These are phyloP conservation scores for Octodon degus DNA, from an alignment of 2,113 vertebrate species.

Conservation along the genomic window DNA sequence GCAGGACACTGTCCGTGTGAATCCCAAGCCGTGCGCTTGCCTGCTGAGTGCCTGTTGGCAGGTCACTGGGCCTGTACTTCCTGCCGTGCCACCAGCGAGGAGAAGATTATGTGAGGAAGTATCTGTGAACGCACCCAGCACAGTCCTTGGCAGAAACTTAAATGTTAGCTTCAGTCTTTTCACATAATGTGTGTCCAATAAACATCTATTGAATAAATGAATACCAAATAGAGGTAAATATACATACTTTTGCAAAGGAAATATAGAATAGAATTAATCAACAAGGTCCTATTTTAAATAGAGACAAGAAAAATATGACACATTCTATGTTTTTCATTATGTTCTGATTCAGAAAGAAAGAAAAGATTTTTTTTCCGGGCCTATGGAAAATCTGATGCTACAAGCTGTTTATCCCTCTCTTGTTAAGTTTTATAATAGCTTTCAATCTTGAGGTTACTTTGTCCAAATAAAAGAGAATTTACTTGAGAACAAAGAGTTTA, in stretches of 20 bases:
- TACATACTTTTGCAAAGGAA: neutral
- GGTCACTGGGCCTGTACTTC: neutral
- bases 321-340: constrained; percentile 71
- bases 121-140: neutral
- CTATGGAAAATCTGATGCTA: constrained; percentile 63
- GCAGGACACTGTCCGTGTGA: neutral
- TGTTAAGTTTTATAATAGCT: constrained; percentile 44
- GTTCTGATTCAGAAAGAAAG: constrained; percentile 46
- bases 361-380: constrained; percentile 26
- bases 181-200: neutral
- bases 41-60: neutral
- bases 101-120: neutral
- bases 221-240: constrained; percentile 41
- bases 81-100: neutral
- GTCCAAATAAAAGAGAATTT: constrained; percentile 40
- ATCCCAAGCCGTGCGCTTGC: neutral
- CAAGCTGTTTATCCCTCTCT: constrained; percentile 47
- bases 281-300: constrained; percentile 44
- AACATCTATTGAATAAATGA: neutral
- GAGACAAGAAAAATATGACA: constrained; percentile 39
- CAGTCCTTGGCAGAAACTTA: neutral
- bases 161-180: neutral
- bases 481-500: neutral
- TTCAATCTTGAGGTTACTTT: constrained; percentile 40
- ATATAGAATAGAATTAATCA: constrained; percentile 59